phyloP scores from a whole-genome alignment of 2,888 invertebrate species.

The Diaprepes abbreviatus region DNA sequence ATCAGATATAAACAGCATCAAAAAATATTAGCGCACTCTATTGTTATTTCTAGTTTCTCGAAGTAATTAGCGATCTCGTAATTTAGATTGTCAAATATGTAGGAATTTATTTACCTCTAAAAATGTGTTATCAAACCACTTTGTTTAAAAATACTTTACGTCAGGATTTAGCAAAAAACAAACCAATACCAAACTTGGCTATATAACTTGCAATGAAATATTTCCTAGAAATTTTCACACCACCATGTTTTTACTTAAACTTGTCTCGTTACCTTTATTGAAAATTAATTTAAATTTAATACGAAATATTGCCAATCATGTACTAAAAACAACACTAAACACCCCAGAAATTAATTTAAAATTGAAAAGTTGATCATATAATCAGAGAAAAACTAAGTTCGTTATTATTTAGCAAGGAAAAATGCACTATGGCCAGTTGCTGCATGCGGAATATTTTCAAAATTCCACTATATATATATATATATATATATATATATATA shows the following conservation, averaged over 20 bases:
- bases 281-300: slow-evolving; percentile 8
- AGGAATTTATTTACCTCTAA: too few relatives aligned
- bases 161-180: too few relatives aligned
- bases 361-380: slow-evolving; percentile 8
- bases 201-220: background rate
- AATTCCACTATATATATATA: too few relatives aligned
- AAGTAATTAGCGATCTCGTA: too few relatives aligned
- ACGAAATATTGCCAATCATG: background rate
- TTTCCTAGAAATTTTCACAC: background rate
- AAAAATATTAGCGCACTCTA: too few relatives aligned
- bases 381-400: background rate
- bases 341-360: slow-evolving; percentile 13
- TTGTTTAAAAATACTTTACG: too few relatives aligned
- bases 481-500: too few relatives aligned
- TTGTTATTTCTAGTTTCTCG: too few relatives aligned
- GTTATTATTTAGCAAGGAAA: background rate
- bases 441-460: background rate
- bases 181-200: too few relatives aligned
- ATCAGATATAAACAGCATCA: too few relatives aligned
- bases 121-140: too few relatives aligned
- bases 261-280: background rate
- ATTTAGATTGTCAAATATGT: too few relatives aligned
- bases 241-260: background rate
- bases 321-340: slow-evolving; percentile 7
- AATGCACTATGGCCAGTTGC: slow-evolving; percentile 2